Evolutionary conservation across 2,888 invertebrate species (phyloP), one percentile per base, ranked within the genome.

Genomic region (Sinopyrophorus schimmeli): DNA sequence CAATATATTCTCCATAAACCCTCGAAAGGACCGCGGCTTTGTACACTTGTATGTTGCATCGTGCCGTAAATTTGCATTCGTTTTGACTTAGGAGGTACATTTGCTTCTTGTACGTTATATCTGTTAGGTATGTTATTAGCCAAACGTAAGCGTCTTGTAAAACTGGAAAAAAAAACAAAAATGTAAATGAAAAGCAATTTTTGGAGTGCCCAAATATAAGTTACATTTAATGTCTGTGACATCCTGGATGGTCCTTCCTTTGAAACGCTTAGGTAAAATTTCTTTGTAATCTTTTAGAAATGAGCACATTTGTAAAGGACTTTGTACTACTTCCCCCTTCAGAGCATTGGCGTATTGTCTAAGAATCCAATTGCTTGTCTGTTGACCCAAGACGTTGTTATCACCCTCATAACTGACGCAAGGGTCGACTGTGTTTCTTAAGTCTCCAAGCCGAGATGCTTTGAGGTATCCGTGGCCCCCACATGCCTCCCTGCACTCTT

Each of bases 381-480:
- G 94, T 66, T 94, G 94, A 0, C 88, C 80, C 2, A 96, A 77
- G 12, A 95, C 93, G 72, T 90, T 93, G 75, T 95, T 95, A 74
- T 95, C 94, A 0, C 95, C 94, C 71, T 95, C 95, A 71, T 92
- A 93, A 0, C 95, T 95, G 42, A 90, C 88, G 24, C 88, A 87
- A 0, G 94, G 88, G 71, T 96, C 96, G 71, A 92, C 88, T 72
- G 90, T 89, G 66, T 84, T 84, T 5, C 92, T 80, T 50, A 96
- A 76, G 54, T 89, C 87, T 20, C 93, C 93, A 14, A 96, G 76
- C 59, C 91, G 86, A 10, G 92, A 81, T n/a, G 87, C 85, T 77
- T 83, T 83, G 31, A 89, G 76, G 70, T 84, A 90, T 0, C 92
- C 92, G 70, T 92, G 91, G 5, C 93, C 92, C 0, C 92, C 93